Evolutionary conservation across 35 echinoderm and acorn worm genomes (phyloP).

Genomic region (Eucidaris tribuloides): DNA sequence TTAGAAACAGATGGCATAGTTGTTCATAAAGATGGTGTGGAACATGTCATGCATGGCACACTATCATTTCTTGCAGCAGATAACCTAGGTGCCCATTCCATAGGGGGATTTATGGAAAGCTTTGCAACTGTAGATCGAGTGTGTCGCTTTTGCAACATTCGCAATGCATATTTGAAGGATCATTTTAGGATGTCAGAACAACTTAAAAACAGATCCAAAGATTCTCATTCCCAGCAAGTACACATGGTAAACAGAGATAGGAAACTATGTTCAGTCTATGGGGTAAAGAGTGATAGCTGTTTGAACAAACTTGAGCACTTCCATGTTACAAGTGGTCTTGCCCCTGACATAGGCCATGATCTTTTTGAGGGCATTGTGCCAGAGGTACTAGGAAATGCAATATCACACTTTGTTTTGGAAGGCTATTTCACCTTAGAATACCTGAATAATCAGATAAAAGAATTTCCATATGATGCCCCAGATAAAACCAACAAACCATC

Average conservation of each 20-base stretch:
- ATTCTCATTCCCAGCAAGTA: constrained; percentile 3
- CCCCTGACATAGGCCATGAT: constrained; percentile 50
- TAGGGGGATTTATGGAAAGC: constrained; percentile 33
- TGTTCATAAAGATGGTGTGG: constrained; percentile 22
- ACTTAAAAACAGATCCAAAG: not conserved
- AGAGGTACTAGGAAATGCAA: constrained; percentile 32
- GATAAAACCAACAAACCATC: constrained; percentile 46
- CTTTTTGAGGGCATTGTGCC: constrained; percentile 53
- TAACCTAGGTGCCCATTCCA: constrained; percentile 33
- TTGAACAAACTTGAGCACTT: constrained; percentile 36
- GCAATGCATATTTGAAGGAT: not conserved
- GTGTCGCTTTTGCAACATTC: not conserved
- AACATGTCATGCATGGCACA: constrained; percentile 14
- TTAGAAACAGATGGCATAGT: constrained; percentile 25
- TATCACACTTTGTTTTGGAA: constrained; percentile 25
- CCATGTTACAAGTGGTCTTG: constrained; percentile 46
- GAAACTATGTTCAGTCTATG: constrained; percentile 34
- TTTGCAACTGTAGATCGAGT: constrained; percentile 11
- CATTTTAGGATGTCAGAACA: not conserved
- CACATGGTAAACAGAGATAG: constrained; percentile 12
- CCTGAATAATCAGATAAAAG: constrained; percentile 28
- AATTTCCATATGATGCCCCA: constrained; percentile 33
- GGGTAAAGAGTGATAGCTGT: not conserved
- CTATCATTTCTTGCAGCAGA: constrained; percentile 10
- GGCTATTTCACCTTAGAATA: constrained; percentile 47